Evolutionary conservation across 2,888 invertebrate genomes (phyloP).

Genomic region (Seira ritae): DNA sequence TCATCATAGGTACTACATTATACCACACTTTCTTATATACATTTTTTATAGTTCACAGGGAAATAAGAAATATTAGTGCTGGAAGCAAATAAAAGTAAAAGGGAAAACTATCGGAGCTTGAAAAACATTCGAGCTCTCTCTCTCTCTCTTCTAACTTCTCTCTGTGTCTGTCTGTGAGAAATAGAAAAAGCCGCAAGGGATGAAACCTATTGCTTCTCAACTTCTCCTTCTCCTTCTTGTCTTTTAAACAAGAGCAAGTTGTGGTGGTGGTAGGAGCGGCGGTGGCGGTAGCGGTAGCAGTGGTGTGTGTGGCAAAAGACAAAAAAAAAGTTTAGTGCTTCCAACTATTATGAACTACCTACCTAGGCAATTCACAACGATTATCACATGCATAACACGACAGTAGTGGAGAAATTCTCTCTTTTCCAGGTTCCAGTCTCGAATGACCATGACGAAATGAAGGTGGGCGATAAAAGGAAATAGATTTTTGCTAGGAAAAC

Average conservation of each 20-base stretch:
- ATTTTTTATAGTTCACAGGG: not conserved
- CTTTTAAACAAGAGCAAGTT: slow-evolving; percentile 13
- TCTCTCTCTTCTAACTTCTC: not conserved
- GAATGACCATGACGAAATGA: slow-evolving; percentile 13
- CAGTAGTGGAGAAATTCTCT: not conserved
- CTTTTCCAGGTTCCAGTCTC: not conserved
- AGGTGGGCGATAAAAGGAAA: not conserved
- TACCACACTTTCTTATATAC: not conserved
- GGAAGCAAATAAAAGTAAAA: slow-evolving; percentile 47
- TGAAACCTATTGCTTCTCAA: slow-evolving; percentile 52
- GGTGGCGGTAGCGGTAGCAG: slow-evolving; percentile 9
- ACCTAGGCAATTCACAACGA: not conserved
- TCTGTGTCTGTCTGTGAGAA: slow-evolving; percentile 38
- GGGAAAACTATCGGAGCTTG: slow-evolving; percentile 54
- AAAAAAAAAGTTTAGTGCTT: not conserved
- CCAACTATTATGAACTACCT: no score
- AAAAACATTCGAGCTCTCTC: slow-evolving; percentile 26
- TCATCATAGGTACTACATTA: slow-evolving; percentile 3
- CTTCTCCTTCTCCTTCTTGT: slow-evolving; percentile 19
- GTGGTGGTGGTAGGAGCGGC: slow-evolving; percentile 5
- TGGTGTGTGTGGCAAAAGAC: slow-evolving; percentile 1
- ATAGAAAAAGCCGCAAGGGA: slow-evolving; percentile 61
- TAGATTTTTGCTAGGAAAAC: not conserved
- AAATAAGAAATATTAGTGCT: slow-evolving; percentile 34
- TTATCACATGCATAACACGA: not conserved